phyloP scores from a whole-genome alignment of 2,888 invertebrate genomes.

The Cryptocephalus primarius region DNA sequence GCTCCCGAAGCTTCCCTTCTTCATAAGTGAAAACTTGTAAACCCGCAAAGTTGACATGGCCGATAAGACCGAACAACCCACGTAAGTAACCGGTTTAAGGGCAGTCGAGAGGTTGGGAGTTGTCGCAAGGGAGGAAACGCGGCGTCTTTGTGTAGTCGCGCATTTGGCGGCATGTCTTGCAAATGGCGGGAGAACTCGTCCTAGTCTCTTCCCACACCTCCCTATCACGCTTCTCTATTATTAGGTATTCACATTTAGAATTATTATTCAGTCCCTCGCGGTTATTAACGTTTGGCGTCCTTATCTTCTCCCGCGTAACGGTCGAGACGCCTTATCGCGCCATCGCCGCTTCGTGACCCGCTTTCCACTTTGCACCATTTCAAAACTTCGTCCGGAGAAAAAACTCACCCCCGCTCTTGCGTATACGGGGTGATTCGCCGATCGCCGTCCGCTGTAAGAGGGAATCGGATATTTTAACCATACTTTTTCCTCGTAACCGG shows the following conservation, averaged over 20 bases:
- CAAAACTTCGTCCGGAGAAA: no score
- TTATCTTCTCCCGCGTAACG: neutral
- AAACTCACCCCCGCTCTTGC: no score
- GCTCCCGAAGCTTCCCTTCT: conserved; percentile 17
- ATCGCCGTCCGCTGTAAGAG: no score
- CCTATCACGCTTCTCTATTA: neutral
- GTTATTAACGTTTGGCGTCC: neutral
- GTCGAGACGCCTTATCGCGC: neutral
- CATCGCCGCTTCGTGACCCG: no score
- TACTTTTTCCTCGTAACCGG: no score
- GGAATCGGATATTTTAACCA: no score
- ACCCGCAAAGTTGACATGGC: conserved; percentile 39
- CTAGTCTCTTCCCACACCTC: neutral
- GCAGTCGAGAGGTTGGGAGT: conserved; percentile 4
- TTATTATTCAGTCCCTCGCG: no score
- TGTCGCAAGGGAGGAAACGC: conserved; percentile 2
- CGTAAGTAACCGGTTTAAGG: conserved; percentile 43
- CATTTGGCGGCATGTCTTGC: conserved; percentile 4
- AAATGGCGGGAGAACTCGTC: neutral
- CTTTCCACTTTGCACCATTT: no score
- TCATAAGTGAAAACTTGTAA: conserved; percentile 10
- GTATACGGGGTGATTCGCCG: no score
- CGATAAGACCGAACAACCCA: conserved; percentile 49
- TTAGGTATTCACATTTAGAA: no score
- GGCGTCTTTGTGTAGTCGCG: no score